Conservation (phyloP, 2,797 vertebrate genomes). For the Otolemur crassicaudatus region DNA sequence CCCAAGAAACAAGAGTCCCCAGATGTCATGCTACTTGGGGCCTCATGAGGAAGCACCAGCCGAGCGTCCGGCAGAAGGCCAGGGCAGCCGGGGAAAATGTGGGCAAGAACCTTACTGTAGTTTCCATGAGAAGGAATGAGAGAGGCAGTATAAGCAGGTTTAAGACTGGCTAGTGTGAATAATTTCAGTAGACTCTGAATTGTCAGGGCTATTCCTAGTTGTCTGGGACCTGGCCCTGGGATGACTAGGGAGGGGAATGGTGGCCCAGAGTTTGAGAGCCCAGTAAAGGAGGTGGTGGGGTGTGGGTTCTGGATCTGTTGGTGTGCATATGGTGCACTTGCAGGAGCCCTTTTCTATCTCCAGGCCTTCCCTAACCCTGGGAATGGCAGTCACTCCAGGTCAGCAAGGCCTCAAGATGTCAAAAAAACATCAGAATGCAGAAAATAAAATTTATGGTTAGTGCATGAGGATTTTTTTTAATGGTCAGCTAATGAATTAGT, state of each 20-base stretch:
- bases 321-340: background rate
- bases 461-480: background rate
- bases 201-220: background rate
- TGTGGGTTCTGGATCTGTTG: background rate
- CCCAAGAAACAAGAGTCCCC: background rate
- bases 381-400: background rate
- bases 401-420: background rate
- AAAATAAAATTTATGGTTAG: constrained; percentile 11
- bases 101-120: background rate
- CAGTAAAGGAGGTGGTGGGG: background rate
- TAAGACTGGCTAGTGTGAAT: background rate
- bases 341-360: background rate
- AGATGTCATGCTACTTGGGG: background rate
- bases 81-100: background rate
- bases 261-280: background rate
- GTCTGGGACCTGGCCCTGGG: background rate
- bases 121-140: background rate
- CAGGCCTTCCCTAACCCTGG: background rate
- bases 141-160: background rate
- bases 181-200: background rate
- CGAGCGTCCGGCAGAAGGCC: background rate
- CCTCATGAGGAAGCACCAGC: background rate
- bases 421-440: background rate
- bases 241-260: background rate
- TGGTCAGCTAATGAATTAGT: constrained; percentile 32